Percentiles rank a stretch among this genome's conserved stretches.
Conservation (phyloP, 2,797 vertebrate species). For the Xenopus petersii region DNA sequence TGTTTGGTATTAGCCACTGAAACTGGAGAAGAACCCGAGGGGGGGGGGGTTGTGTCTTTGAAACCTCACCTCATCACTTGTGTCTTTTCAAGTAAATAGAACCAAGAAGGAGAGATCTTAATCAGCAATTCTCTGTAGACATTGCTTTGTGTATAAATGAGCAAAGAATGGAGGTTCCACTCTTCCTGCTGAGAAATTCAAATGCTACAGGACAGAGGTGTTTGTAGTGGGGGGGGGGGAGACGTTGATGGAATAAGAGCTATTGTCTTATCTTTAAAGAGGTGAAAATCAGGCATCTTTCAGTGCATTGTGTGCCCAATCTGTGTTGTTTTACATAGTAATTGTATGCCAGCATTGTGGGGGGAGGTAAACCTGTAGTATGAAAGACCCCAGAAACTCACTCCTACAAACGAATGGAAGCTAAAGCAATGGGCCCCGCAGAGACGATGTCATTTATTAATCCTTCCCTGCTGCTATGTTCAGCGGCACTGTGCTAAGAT, state of each 20-base stretch:
- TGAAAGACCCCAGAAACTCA: too few species aligned
- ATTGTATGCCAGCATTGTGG: conserved; percentile 16
- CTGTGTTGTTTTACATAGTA: conserved; percentile 39
- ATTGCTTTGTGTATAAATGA: conserved; percentile 39
- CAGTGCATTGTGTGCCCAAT: conserved; percentile 25
- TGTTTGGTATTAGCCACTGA: neutral
- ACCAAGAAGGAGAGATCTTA: conserved; percentile 32
- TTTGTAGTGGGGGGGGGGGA: conserved; percentile 40
- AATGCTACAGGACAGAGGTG: conserved; percentile 40
- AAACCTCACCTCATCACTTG: conserved; percentile 25
- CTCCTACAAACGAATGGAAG: too few species aligned
- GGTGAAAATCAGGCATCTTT: conserved; percentile 41
- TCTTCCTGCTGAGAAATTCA: conserved; percentile 40
- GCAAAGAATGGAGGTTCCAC: conserved; percentile 19
- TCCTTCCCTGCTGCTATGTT: too few species aligned
- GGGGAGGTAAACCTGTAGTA: conserved; percentile 6
- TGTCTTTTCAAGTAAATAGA: conserved; percentile 34
- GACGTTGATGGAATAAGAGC: conserved; percentile 35
- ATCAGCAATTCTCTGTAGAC: conserved; percentile 39
- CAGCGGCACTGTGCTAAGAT: too few species aligned
- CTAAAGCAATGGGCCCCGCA: too few species aligned
- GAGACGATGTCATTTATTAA: too few species aligned
- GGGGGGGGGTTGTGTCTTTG: conserved; percentile 15
- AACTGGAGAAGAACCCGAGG: conserved; percentile 3
- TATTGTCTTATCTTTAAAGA: conserved; percentile 47